Conservation (phyloP, 1,140 invertebrate genomes). For the Mizuhopecten yessoensis region DNA sequence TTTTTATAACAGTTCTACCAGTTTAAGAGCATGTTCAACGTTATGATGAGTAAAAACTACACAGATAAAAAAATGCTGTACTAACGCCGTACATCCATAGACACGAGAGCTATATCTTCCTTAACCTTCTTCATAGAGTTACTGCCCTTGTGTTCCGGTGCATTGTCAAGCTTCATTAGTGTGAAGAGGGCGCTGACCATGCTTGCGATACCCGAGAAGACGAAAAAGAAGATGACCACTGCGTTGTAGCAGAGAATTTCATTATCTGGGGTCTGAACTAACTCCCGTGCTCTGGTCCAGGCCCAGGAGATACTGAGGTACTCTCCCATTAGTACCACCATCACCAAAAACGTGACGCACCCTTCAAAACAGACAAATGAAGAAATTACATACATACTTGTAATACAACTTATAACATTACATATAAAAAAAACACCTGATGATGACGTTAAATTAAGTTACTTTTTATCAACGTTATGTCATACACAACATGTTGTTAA, state of each 20-base stretch:
- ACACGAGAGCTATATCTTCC: slow-evolving; percentile 17
- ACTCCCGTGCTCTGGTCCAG: neutral
- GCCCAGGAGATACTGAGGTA: neutral
- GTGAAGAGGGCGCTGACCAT: neutral
- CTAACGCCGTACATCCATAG: neutral
- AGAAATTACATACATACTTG: too few species aligned
- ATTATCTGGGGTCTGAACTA: neutral
- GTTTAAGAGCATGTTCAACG: too few species aligned
- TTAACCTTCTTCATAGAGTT: neutral
- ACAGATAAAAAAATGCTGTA: too few species aligned
- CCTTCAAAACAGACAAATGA: neutral
- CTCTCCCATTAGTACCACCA: neutral
- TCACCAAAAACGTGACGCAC: neutral
- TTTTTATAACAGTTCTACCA: too few species aligned
- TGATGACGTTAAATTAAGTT: too few species aligned
- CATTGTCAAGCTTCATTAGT: neutral
- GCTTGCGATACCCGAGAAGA: neutral
- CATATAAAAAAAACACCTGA: too few species aligned
- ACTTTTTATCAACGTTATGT: too few species aligned
- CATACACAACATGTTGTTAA: too few species aligned
- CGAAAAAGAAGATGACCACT: neutral
- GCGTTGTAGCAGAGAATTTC: neutral
- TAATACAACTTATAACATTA: too few species aligned
- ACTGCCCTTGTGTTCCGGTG: neutral
- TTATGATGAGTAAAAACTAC: too few species aligned